Base-by-base conservation (phyloP, 2,113 vertebrate genomes). In the Psittacus erithacus region DNA sequence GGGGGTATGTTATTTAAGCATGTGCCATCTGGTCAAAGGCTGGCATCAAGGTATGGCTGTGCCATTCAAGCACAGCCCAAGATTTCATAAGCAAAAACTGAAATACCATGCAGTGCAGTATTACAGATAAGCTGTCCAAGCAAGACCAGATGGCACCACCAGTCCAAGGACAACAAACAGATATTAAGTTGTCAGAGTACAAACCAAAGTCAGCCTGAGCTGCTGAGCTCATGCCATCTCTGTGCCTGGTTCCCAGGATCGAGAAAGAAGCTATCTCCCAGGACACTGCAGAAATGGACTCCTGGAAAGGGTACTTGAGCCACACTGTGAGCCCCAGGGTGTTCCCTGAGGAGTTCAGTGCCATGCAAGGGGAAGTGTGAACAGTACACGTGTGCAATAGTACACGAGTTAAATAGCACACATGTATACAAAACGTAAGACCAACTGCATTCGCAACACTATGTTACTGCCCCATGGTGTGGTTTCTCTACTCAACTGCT, bases 111-210 rank as follows among this genome's bases (percentile, higher is more conserved):
- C 73, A 28, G 86, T 5, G 62, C 35, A n/a, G 14, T 65, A 81
- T 78, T 91, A 64, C 29, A 53, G 76, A 68, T 83, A 82, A 11
- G 31, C 88, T 62, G 82, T 67, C 95, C 86, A 86, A 69, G 88
- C 73, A 79, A 55, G 86, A 73, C 65, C 95, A 95, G 91, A 95
- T 83, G 93, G 96, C 88, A 84, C 35, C 80, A 38, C 69, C 64
- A 17, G 2, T 52, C 60, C 76, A 81, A 78, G 86, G 92, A 93
- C 73, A 88, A 69, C 75, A 78, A 60, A 41, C 79, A 81, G n/a
- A 38, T 73, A 88, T 31, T 23, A n/a, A 75, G 60, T 22, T 92
- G 77, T 92, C 77, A 86, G 82, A 68, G 39, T 60, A 67, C 0
- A 0, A 84, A 90, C 39, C 43, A 60, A 90, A 88, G 73, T 35